Base-by-base conservation (phyloP, 2,888 invertebrate species). In the Philopedon plagiatum region DNA sequence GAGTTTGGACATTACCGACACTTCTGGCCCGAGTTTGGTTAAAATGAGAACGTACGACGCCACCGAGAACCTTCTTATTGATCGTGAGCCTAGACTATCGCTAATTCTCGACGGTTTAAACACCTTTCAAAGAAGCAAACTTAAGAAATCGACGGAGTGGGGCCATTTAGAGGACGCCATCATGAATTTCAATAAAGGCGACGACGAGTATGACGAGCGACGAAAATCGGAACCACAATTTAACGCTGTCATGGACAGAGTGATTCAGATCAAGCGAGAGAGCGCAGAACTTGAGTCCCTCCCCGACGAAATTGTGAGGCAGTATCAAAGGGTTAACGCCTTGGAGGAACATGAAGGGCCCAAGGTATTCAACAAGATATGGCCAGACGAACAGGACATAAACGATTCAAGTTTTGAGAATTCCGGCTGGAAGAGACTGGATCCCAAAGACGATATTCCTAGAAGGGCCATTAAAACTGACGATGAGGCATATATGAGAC, bases 101-200 rank as follows among this genome's bases (percentile, higher is more conserved):
- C 85, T 89, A 5, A 89, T 89, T 32, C 86, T 92, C 75, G 92
- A 92, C 81, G 91, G 91, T 7, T 85, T 91, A 49, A 91, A 89
- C 66, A 90, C 91, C 4, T 92, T 92, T 81, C 91, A 92, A 78
- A 87, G 89, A 76, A 90, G 90, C 74, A 87, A 92, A 57, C 82
- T 93, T 65, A 93, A 93, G 82, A 93, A 93, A 80, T 92, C 89
- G 0, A 92, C 91, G 3, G 92, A 93, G 79, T 93, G 93, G 88
- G 93, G 92, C 1, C 93, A 91, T 75, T 86, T 93, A 76, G 92
- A 93, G 83, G 93, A 93, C 78, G 93, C 92, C n/a, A 90, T 92
- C 23, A 89, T 91, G 73, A 90, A 88, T 71, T 80, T 86, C n/a
- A 81, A 83, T 23, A 80, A 82, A 19, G 82, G 83, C 70, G 81